These are phyloP conservation scores for Chelmon rostratus DNA, from an alignment of 2,797 vertebrate species.

Conservation along the genomic window DNA sequence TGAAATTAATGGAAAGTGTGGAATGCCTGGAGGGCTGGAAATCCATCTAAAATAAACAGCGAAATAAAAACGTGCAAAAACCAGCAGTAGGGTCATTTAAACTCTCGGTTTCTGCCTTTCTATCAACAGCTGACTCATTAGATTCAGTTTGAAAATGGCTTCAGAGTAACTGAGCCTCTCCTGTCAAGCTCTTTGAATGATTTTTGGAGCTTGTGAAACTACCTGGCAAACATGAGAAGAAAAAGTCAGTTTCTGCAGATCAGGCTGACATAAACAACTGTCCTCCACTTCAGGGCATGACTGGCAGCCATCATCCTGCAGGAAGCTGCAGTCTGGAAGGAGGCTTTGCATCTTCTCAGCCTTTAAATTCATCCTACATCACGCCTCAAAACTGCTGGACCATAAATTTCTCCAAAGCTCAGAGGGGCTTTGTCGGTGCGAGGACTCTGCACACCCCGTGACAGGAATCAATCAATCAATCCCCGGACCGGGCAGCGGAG, in stretches of 20 bases:
- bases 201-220: background rate
- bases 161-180: background rate
- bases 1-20: background rate
- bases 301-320: slow-evolving; percentile 43
- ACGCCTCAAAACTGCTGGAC: slow-evolving; percentile 42
- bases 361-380: slow-evolving; percentile 46
- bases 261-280: slow-evolving; percentile 19
- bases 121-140: background rate
- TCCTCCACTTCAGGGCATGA: slow-evolving; percentile 16
- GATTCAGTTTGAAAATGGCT: background rate
- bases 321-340: slow-evolving; percentile 36
- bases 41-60: slow-evolving; percentile 3
- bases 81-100: background rate
- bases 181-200: background rate
- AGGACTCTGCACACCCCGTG: slow-evolving; percentile 22
- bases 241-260: background rate
- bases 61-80: slow-evolving; percentile 12
- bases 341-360: slow-evolving; percentile 33
- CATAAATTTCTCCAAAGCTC: slow-evolving; percentile 47
- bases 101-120: background rate
- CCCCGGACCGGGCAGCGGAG: slow-evolving; percentile 4
- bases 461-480: slow-evolving; percentile 70
- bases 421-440: slow-evolving; percentile 34
- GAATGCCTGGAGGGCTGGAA: background rate
- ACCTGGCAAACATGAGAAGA: background rate